phyloP scores from a whole-genome alignment of 2,888 invertebrate species.

The Elysia crispata region DNA sequence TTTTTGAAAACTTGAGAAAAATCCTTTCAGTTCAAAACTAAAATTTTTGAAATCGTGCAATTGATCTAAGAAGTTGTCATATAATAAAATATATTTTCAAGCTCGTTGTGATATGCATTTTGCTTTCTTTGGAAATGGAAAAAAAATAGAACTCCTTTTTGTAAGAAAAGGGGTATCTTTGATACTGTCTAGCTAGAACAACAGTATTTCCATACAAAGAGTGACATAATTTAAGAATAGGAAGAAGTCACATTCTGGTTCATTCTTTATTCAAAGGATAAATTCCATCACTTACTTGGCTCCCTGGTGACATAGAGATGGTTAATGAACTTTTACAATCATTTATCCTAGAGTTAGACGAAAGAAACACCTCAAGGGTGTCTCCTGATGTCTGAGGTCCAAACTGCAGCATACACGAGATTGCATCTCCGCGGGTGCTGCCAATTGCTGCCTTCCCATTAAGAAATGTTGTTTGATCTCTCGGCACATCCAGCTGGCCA shows the following conservation, averaged over 20 bases:
- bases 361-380: conserved; percentile 16
- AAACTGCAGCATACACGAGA: conserved; percentile 24
- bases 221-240: not conserved
- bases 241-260: not conserved
- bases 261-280: not conserved
- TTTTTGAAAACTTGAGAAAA: no score
- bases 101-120: no score
- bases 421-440: not conserved
- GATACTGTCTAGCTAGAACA: no score
- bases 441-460: not conserved
- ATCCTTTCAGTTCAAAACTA: no score
- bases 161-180: no score
- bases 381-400: conserved; percentile 27
- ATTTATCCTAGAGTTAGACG: not conserved
- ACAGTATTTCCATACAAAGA: not conserved
- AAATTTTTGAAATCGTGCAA: no score
- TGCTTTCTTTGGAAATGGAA: no score
- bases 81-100: no score
- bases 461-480: conserved; percentile 26
- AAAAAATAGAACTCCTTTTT: no score
- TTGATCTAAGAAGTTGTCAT: no score
- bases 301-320: conserved; percentile 17
- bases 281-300: conserved; percentile 10
- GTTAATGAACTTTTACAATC: conserved; percentile 36
- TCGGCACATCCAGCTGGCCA: conserved; percentile 38